These are phyloP conservation scores for Oceanites oceanicus DNA, from an alignment of 2,113 vertebrate species.

Conservation along the genomic window DNA sequence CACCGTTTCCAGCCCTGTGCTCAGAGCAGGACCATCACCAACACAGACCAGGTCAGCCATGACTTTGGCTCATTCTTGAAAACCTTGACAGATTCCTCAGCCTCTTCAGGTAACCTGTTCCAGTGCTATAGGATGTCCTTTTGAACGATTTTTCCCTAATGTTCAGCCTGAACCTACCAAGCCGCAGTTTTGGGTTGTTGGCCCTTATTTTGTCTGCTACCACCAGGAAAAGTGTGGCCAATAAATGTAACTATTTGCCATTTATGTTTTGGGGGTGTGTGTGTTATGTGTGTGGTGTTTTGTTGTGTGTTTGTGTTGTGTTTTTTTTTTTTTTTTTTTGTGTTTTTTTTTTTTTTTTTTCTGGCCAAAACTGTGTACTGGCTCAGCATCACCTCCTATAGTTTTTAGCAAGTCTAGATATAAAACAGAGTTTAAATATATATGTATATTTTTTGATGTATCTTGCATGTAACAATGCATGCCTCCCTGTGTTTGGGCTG, in stretches of 20 bases:
- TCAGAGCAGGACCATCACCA: background rate
- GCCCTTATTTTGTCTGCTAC: background rate
- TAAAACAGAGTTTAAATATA: background rate
- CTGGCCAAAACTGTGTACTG: background rate
- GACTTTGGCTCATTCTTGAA: background rate
- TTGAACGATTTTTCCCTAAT: background rate
- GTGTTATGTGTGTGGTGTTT: rapidly evolving
- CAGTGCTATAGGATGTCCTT: background rate
- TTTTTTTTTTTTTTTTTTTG: too few relatives aligned
- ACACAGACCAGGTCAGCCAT: background rate
- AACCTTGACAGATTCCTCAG: background rate
- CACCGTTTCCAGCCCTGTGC: background rate
- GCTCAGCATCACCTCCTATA: background rate
- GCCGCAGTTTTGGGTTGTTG: background rate
- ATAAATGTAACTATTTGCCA: background rate
- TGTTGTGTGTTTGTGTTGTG: too few relatives aligned
- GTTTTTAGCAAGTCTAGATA: background rate
- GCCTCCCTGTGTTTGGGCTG: background rate
- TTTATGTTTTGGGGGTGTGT: background rate
- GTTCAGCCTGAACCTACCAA: background rate
- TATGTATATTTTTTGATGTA: background rate
- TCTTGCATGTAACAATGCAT: background rate
- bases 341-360: background rate
- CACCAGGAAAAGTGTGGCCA: background rate
- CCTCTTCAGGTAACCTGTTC: background rate